A percentile compares a stretch with the other conserved stretches of the same genome.
These are phyloP conservation scores for Zaprionus ornatus DNA, from an alignment of 1,140 invertebrate genomes.

Conservation along the genomic window DNA sequence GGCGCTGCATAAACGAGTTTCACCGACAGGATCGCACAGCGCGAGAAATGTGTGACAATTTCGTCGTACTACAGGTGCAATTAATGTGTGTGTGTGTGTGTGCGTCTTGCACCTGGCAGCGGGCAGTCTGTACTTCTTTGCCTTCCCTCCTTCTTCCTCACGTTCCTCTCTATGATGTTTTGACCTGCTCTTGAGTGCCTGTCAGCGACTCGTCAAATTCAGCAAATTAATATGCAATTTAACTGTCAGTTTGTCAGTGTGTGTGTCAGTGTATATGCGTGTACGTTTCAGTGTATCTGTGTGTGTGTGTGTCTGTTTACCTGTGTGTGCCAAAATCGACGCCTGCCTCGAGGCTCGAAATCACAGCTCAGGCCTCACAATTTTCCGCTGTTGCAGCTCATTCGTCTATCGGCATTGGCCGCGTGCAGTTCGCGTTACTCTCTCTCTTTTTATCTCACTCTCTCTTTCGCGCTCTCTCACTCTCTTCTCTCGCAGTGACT, in stretches of 20 bases:
- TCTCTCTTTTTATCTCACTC: background rate
- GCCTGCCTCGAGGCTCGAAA: constrained; percentile 30
- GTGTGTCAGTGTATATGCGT: background rate
- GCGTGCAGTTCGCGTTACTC: constrained; percentile 52
- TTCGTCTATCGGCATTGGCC: constrained; percentile 54
- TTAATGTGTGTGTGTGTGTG: background rate
- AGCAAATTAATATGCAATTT: constrained; percentile 76
- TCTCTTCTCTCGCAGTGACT: constrained; percentile 11
- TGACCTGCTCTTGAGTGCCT: constrained; percentile 40
- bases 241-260: constrained; percentile 53
- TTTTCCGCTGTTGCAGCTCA: constrained; percentile 30
- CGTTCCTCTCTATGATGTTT: background rate
- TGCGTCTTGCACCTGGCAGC: constrained; percentile 36
- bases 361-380: constrained; percentile 1
- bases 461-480: background rate
- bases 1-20: constrained; percentile 12
- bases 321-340: constrained; percentile 17
- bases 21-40: constrained; percentile 17
- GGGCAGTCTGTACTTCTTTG: background rate
- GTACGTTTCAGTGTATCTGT: background rate
- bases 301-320: constrained; percentile 2
- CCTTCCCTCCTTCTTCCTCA: background rate
- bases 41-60: constrained; percentile 23
- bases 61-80: background rate
- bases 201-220: constrained; percentile 50